Conservation (phyloP, 2,888 invertebrate genomes). For the Eupithecia insigniata region DNA sequence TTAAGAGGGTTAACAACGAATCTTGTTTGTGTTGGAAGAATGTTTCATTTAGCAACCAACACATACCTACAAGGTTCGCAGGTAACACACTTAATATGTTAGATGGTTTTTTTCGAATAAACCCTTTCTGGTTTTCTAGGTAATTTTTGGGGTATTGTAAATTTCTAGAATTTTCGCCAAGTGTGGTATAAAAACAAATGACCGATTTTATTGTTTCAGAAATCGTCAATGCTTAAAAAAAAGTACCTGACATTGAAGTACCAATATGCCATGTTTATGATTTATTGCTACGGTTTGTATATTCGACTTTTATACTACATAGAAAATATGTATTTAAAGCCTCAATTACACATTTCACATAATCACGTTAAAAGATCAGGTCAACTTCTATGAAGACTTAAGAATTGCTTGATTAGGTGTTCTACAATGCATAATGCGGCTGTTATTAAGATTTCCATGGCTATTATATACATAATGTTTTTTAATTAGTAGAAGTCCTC, state of each 20-base stretch:
- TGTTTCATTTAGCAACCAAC: too few species aligned
- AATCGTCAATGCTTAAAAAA: conserved; percentile 54
- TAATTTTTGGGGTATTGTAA: neutral
- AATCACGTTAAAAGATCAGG: neutral
- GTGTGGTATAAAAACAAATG: neutral
- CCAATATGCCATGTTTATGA: conserved; percentile 66
- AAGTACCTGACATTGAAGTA: conserved; percentile 66
- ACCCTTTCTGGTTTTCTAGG: too few species aligned
- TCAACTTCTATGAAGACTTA: neutral
- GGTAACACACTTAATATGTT: too few species aligned
- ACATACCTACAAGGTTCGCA: too few species aligned
- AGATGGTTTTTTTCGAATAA: too few species aligned
- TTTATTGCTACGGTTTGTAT: conserved; percentile 71
- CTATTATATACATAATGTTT: neutral
- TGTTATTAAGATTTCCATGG: neutral
- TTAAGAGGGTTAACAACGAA: too few species aligned
- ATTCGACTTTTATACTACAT: conserved; percentile 37
- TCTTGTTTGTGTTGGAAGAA: too few species aligned
- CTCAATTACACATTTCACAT: neutral
- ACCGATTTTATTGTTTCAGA: conserved; percentile 63
- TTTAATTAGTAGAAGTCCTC: conserved; percentile 5
- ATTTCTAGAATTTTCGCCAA: too few species aligned
- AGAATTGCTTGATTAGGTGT: neutral
- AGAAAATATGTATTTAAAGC: neutral
- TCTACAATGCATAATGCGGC: neutral